Evolutionary conservation across 1,140 invertebrate species (phyloP).

Genomic region (Gonatopus flavifemur): DNA sequence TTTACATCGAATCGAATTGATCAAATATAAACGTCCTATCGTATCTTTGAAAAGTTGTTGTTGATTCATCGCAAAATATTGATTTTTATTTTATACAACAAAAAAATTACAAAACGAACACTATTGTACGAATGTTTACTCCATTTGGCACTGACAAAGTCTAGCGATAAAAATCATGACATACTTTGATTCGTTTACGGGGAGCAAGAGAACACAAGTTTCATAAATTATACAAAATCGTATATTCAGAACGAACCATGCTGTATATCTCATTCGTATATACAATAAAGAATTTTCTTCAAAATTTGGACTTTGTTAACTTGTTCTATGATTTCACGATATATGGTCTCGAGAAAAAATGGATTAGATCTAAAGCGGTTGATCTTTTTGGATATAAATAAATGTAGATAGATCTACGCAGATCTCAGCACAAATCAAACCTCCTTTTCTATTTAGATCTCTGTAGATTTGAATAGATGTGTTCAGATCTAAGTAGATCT

Average conservation of each 20-base stretch:
- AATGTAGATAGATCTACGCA: too few species aligned
- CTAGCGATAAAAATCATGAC: constrained; percentile 23
- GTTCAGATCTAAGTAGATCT: neutral
- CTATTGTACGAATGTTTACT: constrained; percentile 24
- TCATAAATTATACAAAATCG: too few species aligned
- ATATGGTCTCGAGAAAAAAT: constrained; percentile 8
- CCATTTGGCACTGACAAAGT: constrained; percentile 44
- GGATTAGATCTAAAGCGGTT: too few species aligned
- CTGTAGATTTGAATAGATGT: constrained; percentile 12
- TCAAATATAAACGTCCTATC: too few species aligned
- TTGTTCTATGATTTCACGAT: constrained; percentile 10
- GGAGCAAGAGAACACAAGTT: too few species aligned
- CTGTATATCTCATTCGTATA: constrained; percentile 7
- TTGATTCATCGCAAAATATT: constrained; percentile 3
- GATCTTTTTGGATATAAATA: too few species aligned
- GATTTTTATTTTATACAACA: neutral
- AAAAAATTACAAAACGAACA: constrained; percentile 13
- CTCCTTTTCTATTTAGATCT: too few species aligned
- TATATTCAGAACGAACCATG: too few species aligned
- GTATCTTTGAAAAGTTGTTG: too few species aligned
- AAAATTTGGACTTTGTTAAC: constrained; percentile 11
- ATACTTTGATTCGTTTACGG: constrained; percentile 17
- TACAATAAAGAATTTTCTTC: neutral
- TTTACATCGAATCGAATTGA: too few species aligned
- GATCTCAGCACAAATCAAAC: too few species aligned